Conservation (phyloP, 2,797 vertebrate species). For the Myoxocephalus aenaeus region DNA sequence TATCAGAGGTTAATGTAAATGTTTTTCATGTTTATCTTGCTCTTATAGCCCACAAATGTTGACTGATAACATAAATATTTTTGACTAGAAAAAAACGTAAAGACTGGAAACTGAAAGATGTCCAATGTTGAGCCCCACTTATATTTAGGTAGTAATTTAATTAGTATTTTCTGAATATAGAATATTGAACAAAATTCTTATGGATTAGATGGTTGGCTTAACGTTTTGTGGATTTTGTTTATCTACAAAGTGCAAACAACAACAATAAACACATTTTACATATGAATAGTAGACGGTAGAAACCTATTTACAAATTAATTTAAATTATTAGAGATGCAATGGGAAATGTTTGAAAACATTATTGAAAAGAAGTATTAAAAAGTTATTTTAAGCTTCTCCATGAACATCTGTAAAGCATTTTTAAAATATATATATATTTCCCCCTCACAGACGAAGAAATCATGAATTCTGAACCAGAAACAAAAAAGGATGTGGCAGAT, state of each 20-base stretch:
- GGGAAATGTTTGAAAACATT: background rate
- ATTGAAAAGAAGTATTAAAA: background rate
- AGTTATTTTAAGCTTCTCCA: background rate
- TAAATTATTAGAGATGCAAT: background rate
- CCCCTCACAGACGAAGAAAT: constrained; percentile 28
- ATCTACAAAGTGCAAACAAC: background rate
- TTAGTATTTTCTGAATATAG: background rate
- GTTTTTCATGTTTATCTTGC: background rate
- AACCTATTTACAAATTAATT: background rate
- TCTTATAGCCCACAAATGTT: background rate
- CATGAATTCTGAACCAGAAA: background rate
- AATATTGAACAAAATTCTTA: no score
- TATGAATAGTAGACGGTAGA: background rate
- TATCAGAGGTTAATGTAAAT: background rate
- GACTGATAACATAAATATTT: background rate
- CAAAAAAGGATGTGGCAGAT: background rate
- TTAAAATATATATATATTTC: background rate
- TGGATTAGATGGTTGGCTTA: background rate
- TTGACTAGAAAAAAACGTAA: background rate
- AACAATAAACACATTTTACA: background rate
- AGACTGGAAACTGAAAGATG: no score
- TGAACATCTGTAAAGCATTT: background rate
- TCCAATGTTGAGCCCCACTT: background rate
- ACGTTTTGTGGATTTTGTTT: background rate
- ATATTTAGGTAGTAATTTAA: background rate